Percentiles rank a stretch among this genome's conserved stretches.
Evolutionary conservation across 2,888 invertebrate genomes (phyloP).

Genomic region (Eubasilissa splendida): DNA sequence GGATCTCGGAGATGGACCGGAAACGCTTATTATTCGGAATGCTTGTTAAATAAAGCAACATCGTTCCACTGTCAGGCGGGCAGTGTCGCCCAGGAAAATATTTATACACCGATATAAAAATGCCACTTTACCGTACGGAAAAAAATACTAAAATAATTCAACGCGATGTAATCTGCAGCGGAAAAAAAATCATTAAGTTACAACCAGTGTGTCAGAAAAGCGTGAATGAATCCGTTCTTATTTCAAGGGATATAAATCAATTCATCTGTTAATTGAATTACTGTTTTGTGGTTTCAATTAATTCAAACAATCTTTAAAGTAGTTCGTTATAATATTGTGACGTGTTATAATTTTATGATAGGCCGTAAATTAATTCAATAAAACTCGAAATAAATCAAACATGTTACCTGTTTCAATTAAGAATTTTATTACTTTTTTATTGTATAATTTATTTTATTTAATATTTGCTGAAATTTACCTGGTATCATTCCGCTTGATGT

Average conservation of each 20-base stretch:
- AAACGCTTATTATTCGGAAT: constrained; percentile 56
- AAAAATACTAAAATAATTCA: background rate
- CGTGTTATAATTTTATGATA: too few species aligned
- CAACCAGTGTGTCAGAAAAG: background rate
- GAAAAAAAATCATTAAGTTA: background rate
- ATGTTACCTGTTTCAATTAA: too few species aligned
- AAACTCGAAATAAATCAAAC: too few species aligned
- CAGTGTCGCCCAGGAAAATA: constrained; percentile 2
- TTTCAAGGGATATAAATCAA: constrained; percentile 23
- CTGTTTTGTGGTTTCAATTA: constrained; percentile 5
- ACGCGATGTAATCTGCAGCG: background rate
- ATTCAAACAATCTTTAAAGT: background rate
- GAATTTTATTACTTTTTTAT: too few species aligned
- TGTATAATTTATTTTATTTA: too few species aligned
- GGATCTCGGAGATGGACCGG: constrained; percentile 54
- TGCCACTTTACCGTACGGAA: background rate
- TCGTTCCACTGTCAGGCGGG: constrained; percentile 49
- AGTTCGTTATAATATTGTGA: too few species aligned
- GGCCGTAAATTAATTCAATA: too few species aligned
- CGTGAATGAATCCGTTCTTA: background rate
- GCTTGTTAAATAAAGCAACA: constrained; percentile 53
- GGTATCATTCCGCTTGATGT: too few species aligned
- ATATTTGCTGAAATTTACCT: too few species aligned
- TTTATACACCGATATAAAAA: constrained; percentile 18
- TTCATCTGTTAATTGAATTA: constrained; percentile 25